These are phyloP conservation scores for Todiramphus saurophagus DNA, from an alignment of 2,113 vertebrate genomes.

Conservation along the genomic window DNA sequence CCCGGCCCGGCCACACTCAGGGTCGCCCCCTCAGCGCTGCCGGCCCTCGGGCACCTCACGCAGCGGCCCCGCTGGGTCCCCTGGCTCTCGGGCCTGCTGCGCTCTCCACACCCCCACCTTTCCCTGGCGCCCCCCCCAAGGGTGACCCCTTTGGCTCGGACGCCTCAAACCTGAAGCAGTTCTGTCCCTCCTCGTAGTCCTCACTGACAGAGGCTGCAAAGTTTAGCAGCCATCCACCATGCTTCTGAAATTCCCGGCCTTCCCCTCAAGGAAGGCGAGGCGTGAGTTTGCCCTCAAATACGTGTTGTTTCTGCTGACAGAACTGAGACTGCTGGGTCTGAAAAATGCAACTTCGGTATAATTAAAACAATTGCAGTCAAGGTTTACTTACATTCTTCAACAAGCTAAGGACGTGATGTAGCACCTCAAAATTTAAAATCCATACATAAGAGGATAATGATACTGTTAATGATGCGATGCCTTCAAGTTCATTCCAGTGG, in stretches of 20 bases:
- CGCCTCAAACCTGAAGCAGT: neutral
- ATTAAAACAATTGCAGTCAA: neutral
- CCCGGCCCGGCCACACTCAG: neutral
- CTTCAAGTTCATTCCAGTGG: neutral
- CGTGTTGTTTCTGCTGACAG: neutral
- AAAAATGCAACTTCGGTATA: neutral
- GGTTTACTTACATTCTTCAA: neutral
- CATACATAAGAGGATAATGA: neutral
- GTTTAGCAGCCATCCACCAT: fast-evolving
- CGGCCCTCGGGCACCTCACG: too few species aligned
- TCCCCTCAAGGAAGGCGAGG: neutral
- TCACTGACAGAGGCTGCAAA: fast-evolving
- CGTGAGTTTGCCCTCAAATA: fast-evolving
- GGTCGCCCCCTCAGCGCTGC: neutral
- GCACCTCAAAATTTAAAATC: neutral
- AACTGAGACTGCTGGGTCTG: fast-evolving
- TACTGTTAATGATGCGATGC: neutral
- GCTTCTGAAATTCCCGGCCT: fast-evolving
- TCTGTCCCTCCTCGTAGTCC: fast-evolving
- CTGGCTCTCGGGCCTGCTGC: neutral
- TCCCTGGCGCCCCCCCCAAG: fast-evolving
- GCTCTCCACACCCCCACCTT: too few species aligned
- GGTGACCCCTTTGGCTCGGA: neutral
- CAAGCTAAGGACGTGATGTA: neutral
- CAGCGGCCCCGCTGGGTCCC: neutral